Percentiles rank a stretch among this genome's conserved stretches.
Evolutionary conservation across 2,113 vertebrate genomes (phyloP).

Genomic region (Sterna hirundo): DNA sequence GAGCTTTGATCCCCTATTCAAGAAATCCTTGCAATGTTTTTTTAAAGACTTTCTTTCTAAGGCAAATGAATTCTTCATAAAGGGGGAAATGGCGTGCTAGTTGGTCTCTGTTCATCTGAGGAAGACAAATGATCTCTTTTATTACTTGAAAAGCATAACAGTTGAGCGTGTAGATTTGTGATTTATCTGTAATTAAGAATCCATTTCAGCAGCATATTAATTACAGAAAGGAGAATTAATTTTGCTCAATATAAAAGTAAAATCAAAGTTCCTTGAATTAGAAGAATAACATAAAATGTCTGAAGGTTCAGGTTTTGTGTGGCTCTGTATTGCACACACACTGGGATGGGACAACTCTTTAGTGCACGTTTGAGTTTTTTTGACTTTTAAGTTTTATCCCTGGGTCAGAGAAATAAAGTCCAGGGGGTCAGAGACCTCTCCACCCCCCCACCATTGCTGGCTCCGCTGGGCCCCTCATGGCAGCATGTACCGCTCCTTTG

Average conservation of each 20-base stretch:
- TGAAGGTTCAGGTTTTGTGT: background rate
- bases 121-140: slow-evolving; percentile 65
- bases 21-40: slow-evolving; percentile 39
- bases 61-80: slow-evolving; percentile 61
- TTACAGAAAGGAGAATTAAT: background rate
- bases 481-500: background rate
- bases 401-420: background rate
- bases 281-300: background rate
- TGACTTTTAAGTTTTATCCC: background rate
- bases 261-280: background rate
- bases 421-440: background rate
- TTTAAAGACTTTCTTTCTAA: slow-evolving; percentile 57
- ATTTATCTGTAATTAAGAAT: slow-evolving; percentile 57
- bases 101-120: slow-evolving; percentile 47
- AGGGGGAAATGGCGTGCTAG: slow-evolving; percentile 10
- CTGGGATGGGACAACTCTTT: background rate
- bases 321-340: background rate
- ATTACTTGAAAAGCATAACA: slow-evolving; percentile 55
- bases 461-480: background rate
- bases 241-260: background rate
- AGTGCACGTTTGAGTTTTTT: background rate
- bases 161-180: slow-evolving; percentile 33
- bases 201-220: slow-evolving; percentile 29
- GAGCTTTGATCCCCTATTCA: slow-evolving; percentile 59
- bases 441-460: accelerated